Percentiles rank a stretch among this genome's conserved stretches.
These are phyloP conservation scores for Antheraea yamamai DNA, from an alignment of 2,888 invertebrate genomes.

Conservation along the genomic window DNA sequence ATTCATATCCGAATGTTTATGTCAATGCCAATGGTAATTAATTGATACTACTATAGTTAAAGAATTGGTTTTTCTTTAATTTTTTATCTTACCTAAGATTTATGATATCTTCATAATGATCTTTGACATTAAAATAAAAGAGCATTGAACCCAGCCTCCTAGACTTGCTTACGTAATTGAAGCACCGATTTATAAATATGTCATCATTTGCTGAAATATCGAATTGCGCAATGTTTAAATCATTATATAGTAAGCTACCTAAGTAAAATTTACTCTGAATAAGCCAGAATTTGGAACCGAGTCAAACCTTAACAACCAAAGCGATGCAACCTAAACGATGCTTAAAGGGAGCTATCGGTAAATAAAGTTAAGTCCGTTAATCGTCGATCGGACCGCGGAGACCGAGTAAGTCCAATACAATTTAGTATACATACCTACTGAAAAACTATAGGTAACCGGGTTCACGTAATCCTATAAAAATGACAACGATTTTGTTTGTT, in stretches of 20 bases:
- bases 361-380: conserved; percentile 48
- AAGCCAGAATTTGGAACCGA: conserved; percentile 30
- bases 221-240: neutral
- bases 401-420: conserved; percentile 29
- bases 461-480: conserved; percentile 11
- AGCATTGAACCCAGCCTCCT: neutral
- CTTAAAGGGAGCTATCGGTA: conserved; percentile 38
- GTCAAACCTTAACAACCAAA: conserved; percentile 26
- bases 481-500: conserved; percentile 1
- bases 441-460: conserved; percentile 7
- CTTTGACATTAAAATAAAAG: neutral
- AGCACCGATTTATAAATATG: neutral
- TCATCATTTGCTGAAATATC: neutral
- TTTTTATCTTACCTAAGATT: neutral
- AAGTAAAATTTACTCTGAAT: conserved; percentile 21
- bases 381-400: conserved; percentile 37
- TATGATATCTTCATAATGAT: neutral
- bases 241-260: conserved; percentile 2
- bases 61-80: neutral
- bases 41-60: neutral
- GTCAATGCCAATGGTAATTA: neutral
- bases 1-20: neutral
- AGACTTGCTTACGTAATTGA: neutral
- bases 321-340: conserved; percentile 28
- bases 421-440: conserved; percentile 26